These are phyloP conservation scores for Gadus chalcogrammus DNA, from an alignment of 2,113 vertebrate genomes.

Conservation along the genomic window DNA sequence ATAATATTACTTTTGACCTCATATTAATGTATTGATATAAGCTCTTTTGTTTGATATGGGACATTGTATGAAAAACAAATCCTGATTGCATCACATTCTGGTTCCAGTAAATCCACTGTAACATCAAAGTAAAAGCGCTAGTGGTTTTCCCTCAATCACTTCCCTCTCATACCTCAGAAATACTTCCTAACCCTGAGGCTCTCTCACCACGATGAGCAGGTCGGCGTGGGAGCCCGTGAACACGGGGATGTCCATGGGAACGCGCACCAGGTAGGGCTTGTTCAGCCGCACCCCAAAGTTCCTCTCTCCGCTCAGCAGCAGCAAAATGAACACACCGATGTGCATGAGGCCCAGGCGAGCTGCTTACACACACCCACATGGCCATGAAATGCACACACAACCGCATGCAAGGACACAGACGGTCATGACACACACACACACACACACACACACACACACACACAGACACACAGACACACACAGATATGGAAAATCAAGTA, in stretches of 20 bases:
- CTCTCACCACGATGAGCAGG: constrained; percentile 89
- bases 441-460: neutral
- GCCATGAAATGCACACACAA: neutral
- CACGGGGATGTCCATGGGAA: constrained; percentile 95
- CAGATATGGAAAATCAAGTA: neutral
- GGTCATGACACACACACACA: neutral
- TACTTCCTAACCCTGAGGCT: no score
- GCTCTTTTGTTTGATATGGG: no score
- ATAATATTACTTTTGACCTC: no score
- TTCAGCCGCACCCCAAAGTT: constrained; percentile 98
- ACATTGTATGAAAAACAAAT: no score
- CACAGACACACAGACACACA: neutral
- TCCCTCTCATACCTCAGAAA: no score
- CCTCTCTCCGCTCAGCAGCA: constrained; percentile 94
- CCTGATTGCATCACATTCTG: no score
- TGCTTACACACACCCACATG: constrained; percentile 43
- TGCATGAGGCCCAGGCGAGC: constrained; percentile 95
- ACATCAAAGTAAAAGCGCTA: no score
- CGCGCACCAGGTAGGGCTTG: constrained; percentile 88
- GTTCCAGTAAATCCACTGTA: no score
- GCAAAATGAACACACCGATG: constrained; percentile 93
- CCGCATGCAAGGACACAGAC: neutral
- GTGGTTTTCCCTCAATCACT: no score
- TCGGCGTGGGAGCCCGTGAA: constrained; percentile 97
- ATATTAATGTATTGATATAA: no score